A percentile compares a stretch with the other conserved stretches of the same genome.
These are phyloP conservation scores for Atherinomorus stipes DNA, from an alignment of 2,113 vertebrate genomes.

Conservation along the genomic window DNA sequence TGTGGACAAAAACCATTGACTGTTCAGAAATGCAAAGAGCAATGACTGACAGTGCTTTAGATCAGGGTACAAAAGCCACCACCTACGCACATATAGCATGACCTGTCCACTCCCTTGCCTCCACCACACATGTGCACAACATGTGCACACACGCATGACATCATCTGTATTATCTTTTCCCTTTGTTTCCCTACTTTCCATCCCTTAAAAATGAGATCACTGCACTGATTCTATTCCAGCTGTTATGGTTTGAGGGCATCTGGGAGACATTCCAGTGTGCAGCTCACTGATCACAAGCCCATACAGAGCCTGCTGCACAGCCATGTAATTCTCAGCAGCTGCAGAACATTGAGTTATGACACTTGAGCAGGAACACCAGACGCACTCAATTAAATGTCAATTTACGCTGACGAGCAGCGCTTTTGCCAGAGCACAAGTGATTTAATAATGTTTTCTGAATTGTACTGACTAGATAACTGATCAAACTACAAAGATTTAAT, in stretches of 20 bases:
- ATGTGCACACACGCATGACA: conserved; percentile 21
- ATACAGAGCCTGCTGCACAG: conserved; percentile 41
- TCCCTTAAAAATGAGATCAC: conserved; percentile 65
- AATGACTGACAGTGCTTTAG: neutral
- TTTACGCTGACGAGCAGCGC: neutral
- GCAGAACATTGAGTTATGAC: conserved; percentile 35
- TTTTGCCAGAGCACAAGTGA: conserved; percentile 11
- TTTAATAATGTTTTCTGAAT: conserved; percentile 4
- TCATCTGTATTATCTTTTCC: conserved; percentile 31
- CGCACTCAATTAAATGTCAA: conserved; percentile 29
- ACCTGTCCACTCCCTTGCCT: neutral
- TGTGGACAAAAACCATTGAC: conserved; percentile 13
- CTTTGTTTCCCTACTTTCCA: conserved; percentile 46
- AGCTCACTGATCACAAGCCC: conserved; percentile 46
- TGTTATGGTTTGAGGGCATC: conserved; percentile 59
- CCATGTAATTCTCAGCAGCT: conserved; percentile 68
- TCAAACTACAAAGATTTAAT: conserved; percentile 18
- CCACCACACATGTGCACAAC: conserved; percentile 6
- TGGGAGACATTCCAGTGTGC: conserved; percentile 59
- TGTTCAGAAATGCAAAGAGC: conserved; percentile 19
- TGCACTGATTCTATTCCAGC: conserved; percentile 63
- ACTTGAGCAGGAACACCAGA: conserved; percentile 47
- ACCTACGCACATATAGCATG: neutral
- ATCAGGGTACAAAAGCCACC: neutral
- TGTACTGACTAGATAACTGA: neutral